Percentiles rank a stretch among this genome's conserved stretches.
phyloP scores from a whole-genome alignment of 2,113 vertebrate species.

The Colossoma macropomum region DNA sequence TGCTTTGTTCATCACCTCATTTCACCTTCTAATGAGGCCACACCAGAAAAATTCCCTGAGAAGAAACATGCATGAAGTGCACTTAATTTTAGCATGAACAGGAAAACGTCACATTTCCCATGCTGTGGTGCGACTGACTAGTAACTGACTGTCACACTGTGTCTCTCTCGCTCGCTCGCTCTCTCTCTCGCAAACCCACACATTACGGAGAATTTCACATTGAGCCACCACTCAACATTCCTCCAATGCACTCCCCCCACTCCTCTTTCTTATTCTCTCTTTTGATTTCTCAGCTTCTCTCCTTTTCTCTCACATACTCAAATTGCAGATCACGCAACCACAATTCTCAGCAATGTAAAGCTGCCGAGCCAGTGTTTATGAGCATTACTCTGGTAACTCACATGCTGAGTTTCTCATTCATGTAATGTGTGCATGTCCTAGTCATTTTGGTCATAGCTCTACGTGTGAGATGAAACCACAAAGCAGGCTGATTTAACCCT shows the following conservation, averaged over 20 bases:
- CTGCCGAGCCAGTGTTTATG: constrained; percentile 22
- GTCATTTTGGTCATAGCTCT: constrained; percentile 10
- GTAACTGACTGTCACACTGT: constrained; percentile 27
- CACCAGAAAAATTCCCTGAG: constrained; percentile 14
- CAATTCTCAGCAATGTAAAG: constrained; percentile 38
- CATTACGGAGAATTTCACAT: constrained; percentile 49
- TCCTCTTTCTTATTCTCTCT: constrained; percentile 14
- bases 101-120: constrained; percentile 53
- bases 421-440: constrained; percentile 24
- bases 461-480: constrained; percentile 4
- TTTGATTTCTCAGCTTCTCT: constrained; percentile 37
- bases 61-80: constrained; percentile 18
- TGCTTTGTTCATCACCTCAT: constrained; percentile 23
- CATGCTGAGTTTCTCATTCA: constrained; percentile 36
- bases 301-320: constrained; percentile 46
- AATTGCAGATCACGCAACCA: constrained; percentile 44
- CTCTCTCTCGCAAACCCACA: constrained; percentile 41
- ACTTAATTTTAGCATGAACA: constrained; percentile 15
- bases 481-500: constrained; percentile 8
- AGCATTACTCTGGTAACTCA: constrained; percentile 17
- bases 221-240: constrained; percentile 19
- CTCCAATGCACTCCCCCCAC: constrained; percentile 7
- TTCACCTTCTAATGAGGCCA: constrained; percentile 21
- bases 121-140: constrained; percentile 32
- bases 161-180: constrained; percentile 30